Evolutionary conservation across 2,113 vertebrate genomes (phyloP), one percentile per base, ranked within the genome.

Genomic region (Phalacrocorax brasilianus): DNA sequence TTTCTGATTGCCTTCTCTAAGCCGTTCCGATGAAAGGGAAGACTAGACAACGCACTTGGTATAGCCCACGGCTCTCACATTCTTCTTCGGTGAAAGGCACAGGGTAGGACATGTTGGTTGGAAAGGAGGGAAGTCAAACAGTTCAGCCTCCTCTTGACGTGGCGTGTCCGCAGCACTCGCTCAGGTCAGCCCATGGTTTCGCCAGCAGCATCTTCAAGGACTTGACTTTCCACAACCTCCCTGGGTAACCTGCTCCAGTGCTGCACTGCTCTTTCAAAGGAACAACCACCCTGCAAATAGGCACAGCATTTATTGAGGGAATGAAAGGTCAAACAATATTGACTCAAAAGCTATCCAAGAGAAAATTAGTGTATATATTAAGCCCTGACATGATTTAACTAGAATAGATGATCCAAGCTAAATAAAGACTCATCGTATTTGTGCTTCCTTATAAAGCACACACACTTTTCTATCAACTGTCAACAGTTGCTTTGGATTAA

Each of bases 371-470:
- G 58, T 79, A 27, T 79, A 2, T 80, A 62, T 93, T 83, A 76
- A 94, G 77, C 84, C 81, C 84, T 87, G 93, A 80, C 89, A 58
- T 77, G 80, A 58, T 85, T 91, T 91, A 94, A 94, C 70, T 50
- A 30, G 75, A 62, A 85, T 77, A 62, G 82, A 80, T 95, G 94
- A 66, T 94, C 85, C 55, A 85, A 92, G 85, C 79, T 93, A 88
- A 61, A 55, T 86, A 66, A 72, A 71, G 82, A 42, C 32, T 88
- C 63, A 8, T 67, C 45, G 8, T 74, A 11, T 65, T 89, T 85
- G 78, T 75, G 75, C 53, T 77, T 85, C 67, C 62, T 65, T 47
- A 8, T 22, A 9, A 81, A 67, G 52, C 90, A 32, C 3, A 3
- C 20, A 3, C 0, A 1, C n/a, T 89, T 44, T 76, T 65, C 70